These are phyloP conservation scores for Microplitis mediator DNA, from an alignment of 1,140 invertebrate species.

Conservation along the genomic window DNA sequence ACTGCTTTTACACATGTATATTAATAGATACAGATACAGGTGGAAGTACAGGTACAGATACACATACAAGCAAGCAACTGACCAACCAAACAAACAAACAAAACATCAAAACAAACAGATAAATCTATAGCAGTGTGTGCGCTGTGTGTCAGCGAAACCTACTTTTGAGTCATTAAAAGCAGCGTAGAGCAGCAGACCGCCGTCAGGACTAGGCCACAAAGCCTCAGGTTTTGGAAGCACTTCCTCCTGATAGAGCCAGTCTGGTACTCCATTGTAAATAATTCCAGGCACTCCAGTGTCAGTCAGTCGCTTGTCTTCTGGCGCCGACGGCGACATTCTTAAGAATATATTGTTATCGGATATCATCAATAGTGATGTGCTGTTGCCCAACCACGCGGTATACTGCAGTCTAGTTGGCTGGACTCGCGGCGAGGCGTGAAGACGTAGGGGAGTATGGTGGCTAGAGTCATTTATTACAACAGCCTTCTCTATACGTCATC, in stretches of 20 bases:
- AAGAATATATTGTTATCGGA: constrained; percentile 88
- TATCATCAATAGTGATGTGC: constrained; percentile 73
- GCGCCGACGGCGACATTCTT: constrained; percentile 69
- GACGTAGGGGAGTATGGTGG: constrained; percentile 79
- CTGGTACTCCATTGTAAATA: constrained; percentile 89
- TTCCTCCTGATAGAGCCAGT: constrained; percentile 93
- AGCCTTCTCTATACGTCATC: neutral
- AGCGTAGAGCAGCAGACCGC: constrained; percentile 80
- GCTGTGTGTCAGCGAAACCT: neutral
- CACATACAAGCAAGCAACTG: no score
- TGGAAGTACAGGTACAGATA: no score
- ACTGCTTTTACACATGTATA: no score
- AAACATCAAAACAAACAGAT: no score
- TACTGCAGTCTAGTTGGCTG: constrained; percentile 76
- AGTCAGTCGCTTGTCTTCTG: constrained; percentile 73
- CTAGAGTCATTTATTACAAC: constrained; percentile 51
- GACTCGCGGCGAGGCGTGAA: constrained; percentile 70
- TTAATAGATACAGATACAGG: constrained; percentile 30
- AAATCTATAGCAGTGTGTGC: no score
- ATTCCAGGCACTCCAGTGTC: constrained; percentile 74
- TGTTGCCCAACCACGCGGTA: constrained; percentile 78
- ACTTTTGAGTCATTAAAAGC: constrained; percentile 87
- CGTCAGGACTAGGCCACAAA: constrained; percentile 83
- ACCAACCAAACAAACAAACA: no score
- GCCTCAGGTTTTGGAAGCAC: constrained; percentile 76